phyloP scores from a whole-genome alignment of 35 echinoderm and acorn worm genomes.

The Apostichopus californicus region DNA sequence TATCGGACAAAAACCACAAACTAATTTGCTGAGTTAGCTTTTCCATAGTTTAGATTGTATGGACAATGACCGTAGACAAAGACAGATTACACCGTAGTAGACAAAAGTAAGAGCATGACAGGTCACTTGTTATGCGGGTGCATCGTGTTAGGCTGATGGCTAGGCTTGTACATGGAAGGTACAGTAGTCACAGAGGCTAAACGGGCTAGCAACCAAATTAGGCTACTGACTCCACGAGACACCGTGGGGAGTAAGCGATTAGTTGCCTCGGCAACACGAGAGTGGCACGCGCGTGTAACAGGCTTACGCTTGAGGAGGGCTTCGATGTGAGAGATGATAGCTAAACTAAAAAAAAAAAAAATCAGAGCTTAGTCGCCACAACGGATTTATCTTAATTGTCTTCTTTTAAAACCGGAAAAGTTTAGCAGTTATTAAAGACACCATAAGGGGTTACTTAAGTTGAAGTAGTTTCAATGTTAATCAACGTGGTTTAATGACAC shows the following conservation, averaged over 20 bases:
- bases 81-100: neutral
- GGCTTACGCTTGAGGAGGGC: neutral
- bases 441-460: neutral
- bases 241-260: neutral
- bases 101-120: neutral
- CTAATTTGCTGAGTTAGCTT: neutral
- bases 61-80: slow-evolving; percentile 8
- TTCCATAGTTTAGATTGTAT: neutral
- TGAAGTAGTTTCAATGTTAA: neutral
- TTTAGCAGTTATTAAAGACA: neutral
- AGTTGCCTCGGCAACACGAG: slow-evolving; percentile 9
- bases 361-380: neutral
- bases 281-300: neutral
- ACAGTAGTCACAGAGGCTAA: neutral
- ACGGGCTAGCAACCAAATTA: neutral
- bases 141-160: neutral
- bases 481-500: neutral
- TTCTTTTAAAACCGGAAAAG: slow-evolving; percentile 18
- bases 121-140: neutral
- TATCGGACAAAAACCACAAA: neutral
- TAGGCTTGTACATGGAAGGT: neutral
- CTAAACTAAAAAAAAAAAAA: neutral
- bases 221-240: neutral
- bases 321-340: neutral
- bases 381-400: neutral